Base-by-base conservation (phyloP, 2,113 vertebrate species). In the Sceloporus undulatus region DNA sequence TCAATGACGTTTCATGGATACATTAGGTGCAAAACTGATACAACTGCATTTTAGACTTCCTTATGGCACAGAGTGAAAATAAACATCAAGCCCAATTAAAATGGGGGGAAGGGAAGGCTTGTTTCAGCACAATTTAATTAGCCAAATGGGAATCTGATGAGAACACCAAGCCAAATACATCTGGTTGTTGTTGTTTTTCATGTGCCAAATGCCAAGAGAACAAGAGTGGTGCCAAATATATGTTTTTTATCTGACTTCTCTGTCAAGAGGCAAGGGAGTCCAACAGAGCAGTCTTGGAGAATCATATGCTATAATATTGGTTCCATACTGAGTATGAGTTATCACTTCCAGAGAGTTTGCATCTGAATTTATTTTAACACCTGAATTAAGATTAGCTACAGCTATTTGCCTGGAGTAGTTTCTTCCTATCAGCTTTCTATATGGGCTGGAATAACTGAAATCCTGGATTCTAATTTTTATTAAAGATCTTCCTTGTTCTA, bases 321-420 rank as follows among this genome's bases (percentile, higher is more conserved):
- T 83, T 93, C 42, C 87, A 23, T 65, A 86, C 84, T 85, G 78
- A 74, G 34, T 75, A 80, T 90, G 73, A 87, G 79, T 85, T 79
- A 79, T 65, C 78, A 56, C 88, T 91, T 92, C 88, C 89, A 90
- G 85, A 62, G 81, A 84, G 87, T 88, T 94, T 84, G 71, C 79
- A 75, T 86, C 66, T 82, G 79, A 34, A 83, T 27, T 54, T 91
- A 38, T 84, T 82, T 56, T 0, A 82, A 74, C 38, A 81, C 13
- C 42, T n/a, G 85, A 3, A 48, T 90, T 95, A 92, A 84, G 52
- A 76, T 87, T 93, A 34, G 91, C 90, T 89, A 87, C 86, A 52
- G 87, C 89, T 70, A 70, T 85, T 87, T 87, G 82, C 90, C 78
- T 91, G 48, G 88, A 29, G 89, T 3, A 81, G 48, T 78, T 90